Percentiles rank a stretch among this genome's conserved stretches.
Conservation (phyloP, 2,888 invertebrate genomes). For the Philereme transversata region DNA sequence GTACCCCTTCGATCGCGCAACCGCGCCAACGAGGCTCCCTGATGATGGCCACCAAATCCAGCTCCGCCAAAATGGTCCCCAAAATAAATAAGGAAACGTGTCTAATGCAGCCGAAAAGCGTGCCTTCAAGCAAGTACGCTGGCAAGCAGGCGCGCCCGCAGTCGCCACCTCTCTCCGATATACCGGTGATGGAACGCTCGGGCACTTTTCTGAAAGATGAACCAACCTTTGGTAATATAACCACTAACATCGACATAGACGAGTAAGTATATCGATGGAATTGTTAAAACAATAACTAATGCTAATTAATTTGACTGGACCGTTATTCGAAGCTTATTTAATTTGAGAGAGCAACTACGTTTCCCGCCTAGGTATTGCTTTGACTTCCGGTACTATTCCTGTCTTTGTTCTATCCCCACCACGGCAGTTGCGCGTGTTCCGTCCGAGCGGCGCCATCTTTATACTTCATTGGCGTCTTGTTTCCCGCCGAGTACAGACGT, state of each 20-base stretch:
- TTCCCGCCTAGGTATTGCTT: too few relatives aligned
- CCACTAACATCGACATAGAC: constrained; percentile 56
- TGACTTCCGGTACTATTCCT: too few relatives aligned
- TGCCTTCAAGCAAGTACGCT: constrained; percentile 11
- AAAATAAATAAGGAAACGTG: constrained; percentile 57
- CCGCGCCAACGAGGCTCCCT: constrained; percentile 51
- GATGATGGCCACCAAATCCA: constrained; percentile 85
- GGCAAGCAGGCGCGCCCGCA: constrained; percentile 17
- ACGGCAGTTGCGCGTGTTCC: too few relatives aligned
- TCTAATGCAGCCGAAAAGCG: background rate
- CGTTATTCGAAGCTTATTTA: too few relatives aligned
- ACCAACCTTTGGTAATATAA: constrained; percentile 81
- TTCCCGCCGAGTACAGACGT: too few relatives aligned
- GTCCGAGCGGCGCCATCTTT: too few relatives aligned
- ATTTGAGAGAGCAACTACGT: too few relatives aligned
- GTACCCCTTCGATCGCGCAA: constrained; percentile 10
- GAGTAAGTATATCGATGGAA: constrained; percentile 35
- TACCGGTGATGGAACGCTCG: constrained; percentile 83
- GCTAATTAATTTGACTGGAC: too few relatives aligned
- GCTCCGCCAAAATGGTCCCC: constrained; percentile 81
- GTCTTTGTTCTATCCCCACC: too few relatives aligned
- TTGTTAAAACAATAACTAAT: background rate
- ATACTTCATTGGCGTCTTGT: too few relatives aligned
- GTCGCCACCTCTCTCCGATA: constrained; percentile 39
- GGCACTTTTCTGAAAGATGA: constrained; percentile 91